Percentiles rank a stretch among this genome's conserved stretches.
These are phyloP conservation scores for Astyanax mexicanus DNA, from an alignment of 2,797 vertebrate genomes.

Conservation along the genomic window DNA sequence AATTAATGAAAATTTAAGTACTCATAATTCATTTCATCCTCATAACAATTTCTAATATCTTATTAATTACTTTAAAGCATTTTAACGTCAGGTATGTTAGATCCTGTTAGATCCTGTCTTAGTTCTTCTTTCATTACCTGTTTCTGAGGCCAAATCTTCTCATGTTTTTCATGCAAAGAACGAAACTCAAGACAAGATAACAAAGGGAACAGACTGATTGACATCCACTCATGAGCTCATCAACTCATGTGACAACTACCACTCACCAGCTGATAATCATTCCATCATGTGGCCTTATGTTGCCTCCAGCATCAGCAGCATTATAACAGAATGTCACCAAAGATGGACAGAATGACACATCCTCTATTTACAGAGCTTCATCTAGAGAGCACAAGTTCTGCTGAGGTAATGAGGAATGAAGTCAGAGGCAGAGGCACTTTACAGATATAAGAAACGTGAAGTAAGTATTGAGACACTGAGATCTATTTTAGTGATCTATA, in stretches of 20 bases:
- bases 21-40: no score
- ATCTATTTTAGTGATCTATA: no score
- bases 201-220: neutral
- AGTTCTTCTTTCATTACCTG: neutral
- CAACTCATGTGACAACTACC: constrained; percentile 11
- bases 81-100: no score
- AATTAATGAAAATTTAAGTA: no score
- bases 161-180: neutral
- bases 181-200: neutral
- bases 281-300: constrained; percentile 5
- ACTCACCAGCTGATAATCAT: constrained; percentile 3
- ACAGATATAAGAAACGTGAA: neutral
- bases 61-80: no score
- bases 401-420: neutral
- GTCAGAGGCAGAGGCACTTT: neutral
- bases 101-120: no score
- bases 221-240: neutral
- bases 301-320: neutral
- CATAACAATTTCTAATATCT: no score
- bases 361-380: neutral
- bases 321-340: neutral
- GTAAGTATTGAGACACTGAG: neutral
- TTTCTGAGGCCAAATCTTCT: neutral
- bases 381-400: neutral
- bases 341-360: neutral